phyloP scores from a whole-genome alignment of 1,140 invertebrate species.

The Ips nitidus region DNA sequence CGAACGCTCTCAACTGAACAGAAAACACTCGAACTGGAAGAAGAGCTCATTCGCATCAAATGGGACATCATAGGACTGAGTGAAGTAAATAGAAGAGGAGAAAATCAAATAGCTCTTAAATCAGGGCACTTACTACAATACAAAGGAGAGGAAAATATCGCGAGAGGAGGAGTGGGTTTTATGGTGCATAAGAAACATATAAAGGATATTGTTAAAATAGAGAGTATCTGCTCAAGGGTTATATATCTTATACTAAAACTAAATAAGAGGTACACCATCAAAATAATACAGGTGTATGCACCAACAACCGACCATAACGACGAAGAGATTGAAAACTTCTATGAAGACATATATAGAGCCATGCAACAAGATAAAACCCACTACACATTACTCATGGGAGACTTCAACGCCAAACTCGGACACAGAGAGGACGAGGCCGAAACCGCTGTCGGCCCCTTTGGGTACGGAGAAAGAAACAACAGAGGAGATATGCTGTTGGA shows the following conservation, averaged over 20 bases:
- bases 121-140: conserved; percentile 21
- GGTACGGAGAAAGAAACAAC: conserved; percentile 11
- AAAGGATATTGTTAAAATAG: conserved; percentile 11
- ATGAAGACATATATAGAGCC: not conserved
- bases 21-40: conserved; percentile 16
- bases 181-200: conserved; percentile 18
- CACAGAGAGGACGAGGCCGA: conserved; percentile 7
- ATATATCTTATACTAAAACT: not conserved
- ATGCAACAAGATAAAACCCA: not conserved
- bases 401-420: conserved; percentile 17
- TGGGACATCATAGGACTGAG: conserved; percentile 26
- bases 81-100: conserved; percentile 16
- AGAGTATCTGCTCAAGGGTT: conserved; percentile 10
- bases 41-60: conserved; percentile 19
- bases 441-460: conserved; percentile 8
- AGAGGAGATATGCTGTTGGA: conserved; percentile 15
- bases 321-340: not conserved
- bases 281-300: not conserved
- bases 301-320: too few species aligned
- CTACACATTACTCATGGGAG: conserved; percentile 6
- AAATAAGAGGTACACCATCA: not conserved
- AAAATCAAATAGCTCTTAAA: conserved; percentile 16
- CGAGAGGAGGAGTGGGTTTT: conserved; percentile 9
- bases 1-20: conserved; percentile 10
- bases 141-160: conserved; percentile 10